These are phyloP conservation scores for Hemibates koningsi DNA, from an alignment of 2,113 vertebrate genomes.

Conservation along the genomic window DNA sequence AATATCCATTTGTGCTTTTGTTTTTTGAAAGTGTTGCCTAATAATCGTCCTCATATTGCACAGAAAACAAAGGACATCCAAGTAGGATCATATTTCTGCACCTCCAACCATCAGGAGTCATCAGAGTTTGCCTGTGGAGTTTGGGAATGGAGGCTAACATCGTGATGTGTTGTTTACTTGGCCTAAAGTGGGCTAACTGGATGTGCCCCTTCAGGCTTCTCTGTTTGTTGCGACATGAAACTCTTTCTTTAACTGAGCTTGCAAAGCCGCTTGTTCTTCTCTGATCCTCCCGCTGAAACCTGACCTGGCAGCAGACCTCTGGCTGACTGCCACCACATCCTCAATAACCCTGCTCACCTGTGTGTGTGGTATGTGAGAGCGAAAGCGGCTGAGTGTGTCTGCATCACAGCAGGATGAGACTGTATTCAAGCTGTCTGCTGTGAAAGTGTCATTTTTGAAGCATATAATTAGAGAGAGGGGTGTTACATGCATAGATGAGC, in stretches of 20 bases:
- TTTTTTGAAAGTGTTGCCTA: neutral
- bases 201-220: neutral
- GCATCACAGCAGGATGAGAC: neutral
- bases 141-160: neutral
- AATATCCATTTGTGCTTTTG: neutral
- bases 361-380: neutral
- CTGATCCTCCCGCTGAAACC: constrained; percentile 43
- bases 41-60: neutral
- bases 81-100: neutral
- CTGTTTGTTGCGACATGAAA: constrained; percentile 35
- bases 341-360: constrained; percentile 49
- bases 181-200: neutral
- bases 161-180: neutral
- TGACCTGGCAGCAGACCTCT: constrained; percentile 39
- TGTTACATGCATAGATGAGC: neutral
- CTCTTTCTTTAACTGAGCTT: neutral
- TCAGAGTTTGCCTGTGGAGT: neutral
- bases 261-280: neutral
- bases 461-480: neutral
- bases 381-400: neutral
- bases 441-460: neutral
- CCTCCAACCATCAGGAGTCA: neutral
- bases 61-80: neutral
- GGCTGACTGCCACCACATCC: constrained; percentile 41
- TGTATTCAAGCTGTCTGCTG: constrained; percentile 6